Percentiles rank a stretch among this genome's conserved stretches.
Evolutionary conservation across 2,113 vertebrate species (phyloP).

Genomic region (Hydropotes inermis): DNA sequence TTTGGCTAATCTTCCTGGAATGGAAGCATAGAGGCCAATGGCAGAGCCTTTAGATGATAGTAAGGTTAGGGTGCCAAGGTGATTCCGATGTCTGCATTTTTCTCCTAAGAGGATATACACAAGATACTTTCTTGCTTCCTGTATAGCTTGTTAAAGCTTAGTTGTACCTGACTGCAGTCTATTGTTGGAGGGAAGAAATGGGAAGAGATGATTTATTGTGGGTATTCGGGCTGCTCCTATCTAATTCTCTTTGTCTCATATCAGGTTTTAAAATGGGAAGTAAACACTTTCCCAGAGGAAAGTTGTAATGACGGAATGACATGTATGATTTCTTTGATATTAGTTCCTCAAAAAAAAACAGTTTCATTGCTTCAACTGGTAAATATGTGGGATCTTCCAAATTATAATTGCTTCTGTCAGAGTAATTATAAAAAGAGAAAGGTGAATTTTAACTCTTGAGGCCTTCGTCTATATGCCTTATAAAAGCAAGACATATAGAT

Average conservation of each 20-base stretch:
- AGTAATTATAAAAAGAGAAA: conserved; percentile 5
- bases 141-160: not conserved
- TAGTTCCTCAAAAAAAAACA: not conserved
- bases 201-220: not conserved
- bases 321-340: not conserved
- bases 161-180: not conserved
- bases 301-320: not conserved
- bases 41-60: not conserved
- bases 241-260: not conserved
- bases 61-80: not conserved
- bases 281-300: not conserved
- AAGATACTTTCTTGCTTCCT: not conserved
- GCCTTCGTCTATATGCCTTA: not conserved
- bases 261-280: conserved; percentile 3
- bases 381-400: not conserved
- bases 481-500: not conserved
- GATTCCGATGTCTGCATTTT: not conserved
- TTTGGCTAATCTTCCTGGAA: not conserved
- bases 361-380: not conserved
- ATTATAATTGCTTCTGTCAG: not conserved
- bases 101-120: not conserved
- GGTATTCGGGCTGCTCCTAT: not conserved
- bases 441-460: not conserved
- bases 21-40: not conserved
- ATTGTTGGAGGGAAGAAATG: not conserved